These are phyloP conservation scores for Cyanoderma ruficeps DNA, from an alignment of 2,113 vertebrate genomes.

Conservation along the genomic window DNA sequence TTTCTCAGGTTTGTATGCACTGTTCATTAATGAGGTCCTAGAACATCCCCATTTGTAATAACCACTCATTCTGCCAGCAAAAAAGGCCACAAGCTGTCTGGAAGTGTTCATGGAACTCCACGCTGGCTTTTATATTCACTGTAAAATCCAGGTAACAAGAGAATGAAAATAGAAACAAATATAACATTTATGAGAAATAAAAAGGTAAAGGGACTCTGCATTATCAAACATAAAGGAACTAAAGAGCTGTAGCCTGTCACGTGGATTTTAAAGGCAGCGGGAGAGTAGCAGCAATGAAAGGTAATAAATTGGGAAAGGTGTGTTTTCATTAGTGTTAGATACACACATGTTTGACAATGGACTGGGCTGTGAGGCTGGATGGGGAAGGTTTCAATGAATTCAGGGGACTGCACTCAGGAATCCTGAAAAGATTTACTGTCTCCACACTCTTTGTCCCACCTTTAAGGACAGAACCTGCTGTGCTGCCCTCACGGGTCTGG, in stretches of 20 bases:
- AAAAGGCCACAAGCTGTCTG: neutral
- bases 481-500: neutral
- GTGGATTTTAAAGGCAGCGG: neutral
- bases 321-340: neutral
- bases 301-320: neutral
- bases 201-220: neutral
- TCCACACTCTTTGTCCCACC: neutral
- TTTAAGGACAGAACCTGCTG: neutral
- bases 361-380: neutral
- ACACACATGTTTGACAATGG: neutral
- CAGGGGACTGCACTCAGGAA: neutral
- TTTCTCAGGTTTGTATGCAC: neutral
- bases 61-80: neutral
- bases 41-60: neutral
- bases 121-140: neutral
- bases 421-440: neutral
- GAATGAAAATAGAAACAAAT: neutral
- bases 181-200: neutral
- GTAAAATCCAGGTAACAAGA: neutral
- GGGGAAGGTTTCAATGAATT: neutral
- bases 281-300: neutral
- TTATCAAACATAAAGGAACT: neutral
- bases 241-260: neutral
- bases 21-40: neutral
- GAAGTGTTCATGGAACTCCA: neutral